phyloP scores from a whole-genome alignment of 2,888 invertebrate genomes.

The Cephus sareptanus region DNA sequence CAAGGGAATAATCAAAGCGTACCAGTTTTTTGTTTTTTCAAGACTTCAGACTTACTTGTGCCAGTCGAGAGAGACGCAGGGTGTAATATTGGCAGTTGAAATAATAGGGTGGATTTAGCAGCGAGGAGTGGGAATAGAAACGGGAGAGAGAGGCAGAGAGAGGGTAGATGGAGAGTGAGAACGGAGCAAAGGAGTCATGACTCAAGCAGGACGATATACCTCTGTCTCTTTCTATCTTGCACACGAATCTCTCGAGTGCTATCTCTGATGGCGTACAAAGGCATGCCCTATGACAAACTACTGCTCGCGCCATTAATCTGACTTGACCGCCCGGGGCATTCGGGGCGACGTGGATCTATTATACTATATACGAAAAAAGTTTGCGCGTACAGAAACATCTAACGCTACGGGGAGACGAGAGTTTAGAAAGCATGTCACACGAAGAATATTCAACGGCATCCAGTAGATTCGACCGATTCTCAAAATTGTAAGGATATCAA shows the following conservation, averaged over 20 bases:
- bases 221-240: background rate
- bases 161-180: background rate
- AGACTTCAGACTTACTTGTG: background rate
- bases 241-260: background rate
- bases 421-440: background rate
- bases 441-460: background rate
- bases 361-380: constrained; percentile 17
- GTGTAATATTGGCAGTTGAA: background rate
- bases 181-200: background rate
- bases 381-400: background rate
- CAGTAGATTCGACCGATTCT: background rate
- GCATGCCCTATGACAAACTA: background rate
- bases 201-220: background rate
- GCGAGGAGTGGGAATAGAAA: background rate
- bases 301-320: constrained; percentile 41
- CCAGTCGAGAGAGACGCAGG: background rate
- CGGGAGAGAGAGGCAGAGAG: background rate
- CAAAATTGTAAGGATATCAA: background rate
- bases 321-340: constrained; percentile 37
- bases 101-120: background rate
- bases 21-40: background rate
- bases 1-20: background rate
- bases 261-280: background rate
- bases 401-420: background rate
- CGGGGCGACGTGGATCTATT: constrained; percentile 42